Evolutionary conservation across 2,113 vertebrate genomes (phyloP).

Genomic region (Brienomyrus brachyistius): DNA sequence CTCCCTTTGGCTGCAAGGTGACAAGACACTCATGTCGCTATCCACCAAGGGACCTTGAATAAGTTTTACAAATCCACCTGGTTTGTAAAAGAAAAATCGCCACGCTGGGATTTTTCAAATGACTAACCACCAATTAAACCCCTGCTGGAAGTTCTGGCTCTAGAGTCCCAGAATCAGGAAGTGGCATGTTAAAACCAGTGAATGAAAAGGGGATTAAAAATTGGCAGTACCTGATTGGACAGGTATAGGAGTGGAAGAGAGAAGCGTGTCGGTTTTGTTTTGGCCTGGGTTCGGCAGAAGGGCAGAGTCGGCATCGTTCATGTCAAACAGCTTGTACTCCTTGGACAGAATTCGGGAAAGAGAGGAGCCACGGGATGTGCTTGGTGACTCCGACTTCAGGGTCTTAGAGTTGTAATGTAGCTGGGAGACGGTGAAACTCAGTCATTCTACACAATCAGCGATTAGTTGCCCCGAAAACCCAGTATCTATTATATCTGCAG

Average conservation of each 20-base stretch:
- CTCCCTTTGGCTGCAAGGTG: conserved; percentile 84
- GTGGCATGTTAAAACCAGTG: neutral
- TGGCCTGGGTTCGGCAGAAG: conserved; percentile 69
- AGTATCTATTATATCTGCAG: neutral
- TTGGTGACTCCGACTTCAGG: conserved; percentile 90
- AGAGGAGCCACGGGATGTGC: conserved; percentile 90
- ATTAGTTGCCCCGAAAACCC: neutral
- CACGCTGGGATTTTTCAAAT: neutral
- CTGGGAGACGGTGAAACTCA: conserved; percentile 47
- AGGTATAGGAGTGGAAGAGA: conserved; percentile 91
- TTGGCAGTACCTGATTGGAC: conserved; percentile 82
- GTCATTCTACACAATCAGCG: neutral
- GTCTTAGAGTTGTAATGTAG: conserved; percentile 98
- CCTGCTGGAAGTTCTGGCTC: neutral
- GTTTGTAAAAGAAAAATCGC: neutral
- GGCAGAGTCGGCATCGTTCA: conserved; percentile 74
- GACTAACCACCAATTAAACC: neutral
- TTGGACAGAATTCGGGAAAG: conserved; percentile 93
- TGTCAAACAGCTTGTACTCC: conserved; percentile 98
- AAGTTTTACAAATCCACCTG: neutral
- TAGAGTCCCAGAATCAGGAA: neutral
- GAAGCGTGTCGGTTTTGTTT: conserved; percentile 89
- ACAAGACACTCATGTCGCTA: neutral
- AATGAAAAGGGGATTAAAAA: neutral
- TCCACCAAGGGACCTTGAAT: neutral